Percentiles rank a stretch among this genome's conserved stretches.
phyloP scores from a whole-genome alignment of 2,113 vertebrate species.

The Cyanoramphus novaezelandiae region DNA sequence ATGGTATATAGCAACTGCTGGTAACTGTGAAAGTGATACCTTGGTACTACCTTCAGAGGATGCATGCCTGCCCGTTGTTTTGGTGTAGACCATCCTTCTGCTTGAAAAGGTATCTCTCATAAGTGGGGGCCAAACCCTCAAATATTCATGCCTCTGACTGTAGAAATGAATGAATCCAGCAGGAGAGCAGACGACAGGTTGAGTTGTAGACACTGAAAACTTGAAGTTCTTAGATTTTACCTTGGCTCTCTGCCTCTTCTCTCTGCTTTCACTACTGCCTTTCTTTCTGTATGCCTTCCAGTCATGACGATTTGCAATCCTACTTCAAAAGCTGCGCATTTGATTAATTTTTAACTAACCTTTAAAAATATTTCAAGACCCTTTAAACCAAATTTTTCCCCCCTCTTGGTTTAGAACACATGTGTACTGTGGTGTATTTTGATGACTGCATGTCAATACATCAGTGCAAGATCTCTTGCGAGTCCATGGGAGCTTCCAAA shows the following conservation, averaged over 20 bases:
- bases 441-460: constrained; percentile 98
- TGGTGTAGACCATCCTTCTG: background rate
- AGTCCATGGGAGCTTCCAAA: constrained; percentile 98
- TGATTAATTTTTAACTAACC: background rate
- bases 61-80: background rate
- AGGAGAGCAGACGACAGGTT: background rate
- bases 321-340: background rate
- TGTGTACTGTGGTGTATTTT: constrained; percentile 98
- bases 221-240: background rate
- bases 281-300: background rate
- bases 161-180: background rate
- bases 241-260: background rate
- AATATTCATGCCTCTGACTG: background rate
- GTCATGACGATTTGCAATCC: background rate
- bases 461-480: constrained; percentile 96
- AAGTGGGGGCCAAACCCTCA: background rate
- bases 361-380: background rate
- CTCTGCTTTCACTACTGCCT: background rate
- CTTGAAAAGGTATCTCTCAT: background rate
- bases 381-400: background rate
- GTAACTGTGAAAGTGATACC: background rate
- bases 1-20: background rate
- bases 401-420: constrained; percentile 79
- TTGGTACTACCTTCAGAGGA: background rate
- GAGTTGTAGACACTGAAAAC: background rate